Evolutionary conservation across 1,140 invertebrate species (phyloP).

Genomic region (Gonatopus flavifemur): DNA sequence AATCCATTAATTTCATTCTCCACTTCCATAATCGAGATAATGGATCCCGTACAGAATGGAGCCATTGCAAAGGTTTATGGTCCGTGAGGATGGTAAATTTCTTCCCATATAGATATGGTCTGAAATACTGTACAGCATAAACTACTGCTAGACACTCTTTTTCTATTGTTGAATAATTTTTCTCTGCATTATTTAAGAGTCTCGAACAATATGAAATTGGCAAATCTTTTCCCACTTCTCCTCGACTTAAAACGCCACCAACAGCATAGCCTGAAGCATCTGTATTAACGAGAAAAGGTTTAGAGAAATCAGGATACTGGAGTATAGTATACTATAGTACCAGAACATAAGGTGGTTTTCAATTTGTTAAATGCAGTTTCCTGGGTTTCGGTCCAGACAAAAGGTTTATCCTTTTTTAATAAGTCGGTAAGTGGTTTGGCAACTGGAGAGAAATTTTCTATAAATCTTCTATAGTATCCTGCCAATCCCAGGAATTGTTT

Average conservation of each 20-base stretch:
- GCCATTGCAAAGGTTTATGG: conserved; percentile 54
- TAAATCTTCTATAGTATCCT: no score
- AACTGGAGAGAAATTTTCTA: no score
- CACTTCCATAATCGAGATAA: conserved; percentile 30
- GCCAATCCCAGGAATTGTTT: no score
- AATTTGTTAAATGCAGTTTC: no score
- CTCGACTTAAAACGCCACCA: conserved; percentile 26
- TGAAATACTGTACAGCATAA: conserved; percentile 52
- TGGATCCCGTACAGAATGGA: conserved; percentile 53
- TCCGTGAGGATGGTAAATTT: conserved; percentile 58
- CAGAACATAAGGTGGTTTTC: no score
- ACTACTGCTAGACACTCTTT: conserved; percentile 30
- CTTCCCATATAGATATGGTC: conserved; percentile 52
- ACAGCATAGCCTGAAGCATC: conserved; percentile 25
- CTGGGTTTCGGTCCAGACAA: no score
- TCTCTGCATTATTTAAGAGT: conserved; percentile 35
- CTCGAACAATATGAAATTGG: conserved; percentile 29
- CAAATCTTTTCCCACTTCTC: conserved; percentile 21
- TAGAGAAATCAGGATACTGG: conserved; percentile 31
- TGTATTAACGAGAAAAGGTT: conserved; percentile 31
- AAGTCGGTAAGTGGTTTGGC: no score
- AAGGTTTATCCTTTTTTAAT: no score
- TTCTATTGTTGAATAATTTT: conserved; percentile 33
- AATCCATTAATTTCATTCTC: conserved; percentile 39
- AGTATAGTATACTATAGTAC: no score